A percentile compares a stretch with the other conserved stretches of the same genome.
These are phyloP conservation scores for Sula dactylatra DNA, from an alignment of 2,113 vertebrate genomes.

Conservation along the genomic window DNA sequence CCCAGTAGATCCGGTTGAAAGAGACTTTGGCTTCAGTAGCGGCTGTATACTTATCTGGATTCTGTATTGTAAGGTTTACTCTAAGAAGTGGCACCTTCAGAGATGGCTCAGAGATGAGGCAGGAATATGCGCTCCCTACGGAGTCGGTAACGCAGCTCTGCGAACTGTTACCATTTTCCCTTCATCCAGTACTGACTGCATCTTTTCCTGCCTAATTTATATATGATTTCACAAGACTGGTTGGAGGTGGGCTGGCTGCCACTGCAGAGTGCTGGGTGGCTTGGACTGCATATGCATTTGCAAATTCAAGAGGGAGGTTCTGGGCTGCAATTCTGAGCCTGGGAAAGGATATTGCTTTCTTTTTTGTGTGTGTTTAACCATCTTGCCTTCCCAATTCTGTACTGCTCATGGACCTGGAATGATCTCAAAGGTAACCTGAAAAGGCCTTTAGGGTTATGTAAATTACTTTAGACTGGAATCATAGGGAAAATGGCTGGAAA, in stretches of 20 bases:
- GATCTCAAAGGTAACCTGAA: slow-evolving; percentile 60
- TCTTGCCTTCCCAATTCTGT: not conserved
- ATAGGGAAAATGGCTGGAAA: not conserved
- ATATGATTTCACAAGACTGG: not conserved
- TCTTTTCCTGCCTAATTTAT: not conserved
- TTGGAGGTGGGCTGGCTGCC: slow-evolving; percentile 36
- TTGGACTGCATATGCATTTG: not conserved
- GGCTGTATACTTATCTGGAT: not conserved
- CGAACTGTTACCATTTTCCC: not conserved
- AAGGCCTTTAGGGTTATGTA: slow-evolving; percentile 41
- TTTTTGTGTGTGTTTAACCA: not conserved
- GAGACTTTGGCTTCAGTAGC: not conserved
- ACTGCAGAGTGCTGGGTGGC: not conserved
- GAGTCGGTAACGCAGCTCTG: not conserved
- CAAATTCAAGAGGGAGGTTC: not conserved
- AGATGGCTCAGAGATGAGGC: not conserved
- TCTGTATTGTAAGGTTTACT: not conserved
- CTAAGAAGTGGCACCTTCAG: not conserved
- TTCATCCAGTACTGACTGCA: not conserved
- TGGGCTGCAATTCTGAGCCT: slow-evolving; percentile 35
- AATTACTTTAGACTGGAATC: slow-evolving; percentile 1
- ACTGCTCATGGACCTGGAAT: slow-evolving; percentile 4
- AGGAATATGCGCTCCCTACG: not conserved
- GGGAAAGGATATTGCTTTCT: slow-evolving; percentile 15
- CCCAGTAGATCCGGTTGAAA: not conserved